phyloP scores from a whole-genome alignment of 1,140 invertebrate species.

The Drosophila rhopaloa region DNA sequence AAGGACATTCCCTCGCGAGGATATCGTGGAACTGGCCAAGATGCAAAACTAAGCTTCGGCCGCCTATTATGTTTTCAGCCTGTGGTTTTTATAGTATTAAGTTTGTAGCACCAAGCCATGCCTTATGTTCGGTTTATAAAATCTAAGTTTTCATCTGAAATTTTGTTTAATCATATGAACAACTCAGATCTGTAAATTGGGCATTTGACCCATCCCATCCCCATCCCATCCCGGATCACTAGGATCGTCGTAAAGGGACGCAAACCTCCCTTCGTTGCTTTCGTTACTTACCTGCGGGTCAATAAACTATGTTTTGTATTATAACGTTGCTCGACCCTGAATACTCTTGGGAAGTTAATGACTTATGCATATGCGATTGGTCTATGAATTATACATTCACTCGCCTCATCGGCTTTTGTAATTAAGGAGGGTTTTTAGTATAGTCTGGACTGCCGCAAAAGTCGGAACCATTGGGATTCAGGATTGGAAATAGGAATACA shows the following conservation, averaged over 20 bases:
- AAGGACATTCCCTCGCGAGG: conserved; percentile 85
- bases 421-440: conserved; percentile 31
- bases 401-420: conserved; percentile 7
- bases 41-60: conserved; percentile 80
- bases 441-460: conserved; percentile 8
- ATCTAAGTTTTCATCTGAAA: neutral
- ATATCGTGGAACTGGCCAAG: conserved; percentile 85
- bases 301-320: conserved; percentile 63
- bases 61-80: conserved; percentile 32
- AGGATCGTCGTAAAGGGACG: conserved; percentile 29
- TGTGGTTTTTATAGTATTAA: conserved; percentile 59
- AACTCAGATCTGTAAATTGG: neutral
- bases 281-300: conserved; percentile 60
- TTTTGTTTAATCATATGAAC: neutral
- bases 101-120: conserved; percentile 39
- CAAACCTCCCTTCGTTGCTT: conserved; percentile 41
- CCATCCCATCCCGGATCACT: conserved; percentile 17
- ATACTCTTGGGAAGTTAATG: neutral
- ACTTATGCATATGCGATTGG: conserved; percentile 23
- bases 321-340: conserved; percentile 10
- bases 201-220: conserved; percentile 5
- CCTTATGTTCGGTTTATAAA: conserved; percentile 5
- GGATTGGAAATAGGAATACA: neutral
- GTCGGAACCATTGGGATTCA: conserved; percentile 15
- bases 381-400: neutral